Conservation (phyloP, 2,888 invertebrate species). For the Pandemis heparana region DNA sequence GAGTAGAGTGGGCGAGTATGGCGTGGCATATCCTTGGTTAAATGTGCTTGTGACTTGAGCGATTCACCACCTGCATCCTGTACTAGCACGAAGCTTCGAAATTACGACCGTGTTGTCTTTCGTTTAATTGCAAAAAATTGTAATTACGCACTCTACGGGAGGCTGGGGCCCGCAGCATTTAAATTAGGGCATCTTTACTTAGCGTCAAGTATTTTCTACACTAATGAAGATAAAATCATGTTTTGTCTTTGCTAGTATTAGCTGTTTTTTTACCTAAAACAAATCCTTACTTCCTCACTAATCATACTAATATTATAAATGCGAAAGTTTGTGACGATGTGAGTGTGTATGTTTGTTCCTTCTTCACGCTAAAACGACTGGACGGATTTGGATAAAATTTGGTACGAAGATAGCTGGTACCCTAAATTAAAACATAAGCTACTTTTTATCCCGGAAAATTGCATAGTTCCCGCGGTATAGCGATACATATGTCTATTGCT, state of each 20-base stretch:
- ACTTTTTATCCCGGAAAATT: too few relatives aligned
- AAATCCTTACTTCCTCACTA: not conserved
- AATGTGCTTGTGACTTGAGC: not conserved
- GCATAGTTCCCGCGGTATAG: too few relatives aligned
- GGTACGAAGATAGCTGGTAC: too few relatives aligned
- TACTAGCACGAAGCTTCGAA: not conserved
- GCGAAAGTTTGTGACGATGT: too few relatives aligned
- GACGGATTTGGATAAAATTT: too few relatives aligned
- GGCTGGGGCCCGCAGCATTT: not conserved
- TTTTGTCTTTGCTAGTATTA: not conserved
- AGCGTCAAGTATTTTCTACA: not conserved
- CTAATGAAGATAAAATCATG: not conserved
- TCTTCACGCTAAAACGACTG: too few relatives aligned
- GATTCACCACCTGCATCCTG: not conserved
- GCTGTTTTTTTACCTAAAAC: not conserved
- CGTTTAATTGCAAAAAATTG: conserved; percentile 18
- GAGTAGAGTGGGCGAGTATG: not conserved
- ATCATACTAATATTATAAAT: too few relatives aligned
- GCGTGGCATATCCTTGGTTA: not conserved
- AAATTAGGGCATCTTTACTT: not conserved
- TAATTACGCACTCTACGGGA: conserved; percentile 10
- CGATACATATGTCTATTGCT: too few relatives aligned
- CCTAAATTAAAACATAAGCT: too few relatives aligned
- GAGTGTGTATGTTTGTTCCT: too few relatives aligned
- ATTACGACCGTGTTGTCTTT: conserved; percentile 16